Percentiles rank a stretch among this genome's conserved stretches.
These are phyloP conservation scores for Lasioglossum morio DNA, from an alignment of 2,888 invertebrate species.

Conservation along the genomic window DNA sequence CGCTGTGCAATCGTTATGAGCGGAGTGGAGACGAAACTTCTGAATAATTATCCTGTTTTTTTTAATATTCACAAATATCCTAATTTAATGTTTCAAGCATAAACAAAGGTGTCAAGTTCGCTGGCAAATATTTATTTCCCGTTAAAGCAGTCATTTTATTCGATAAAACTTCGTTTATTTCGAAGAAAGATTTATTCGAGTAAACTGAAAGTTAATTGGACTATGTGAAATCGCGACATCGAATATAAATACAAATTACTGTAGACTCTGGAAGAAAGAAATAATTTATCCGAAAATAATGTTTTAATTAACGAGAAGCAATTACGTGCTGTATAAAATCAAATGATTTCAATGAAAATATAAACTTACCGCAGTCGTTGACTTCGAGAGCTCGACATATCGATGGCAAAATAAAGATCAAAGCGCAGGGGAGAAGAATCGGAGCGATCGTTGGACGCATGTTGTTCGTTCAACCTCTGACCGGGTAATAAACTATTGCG, in stretches of 20 bases:
- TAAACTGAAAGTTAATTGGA: too few relatives aligned
- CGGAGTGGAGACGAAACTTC: too few relatives aligned
- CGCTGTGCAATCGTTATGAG: too few relatives aligned
- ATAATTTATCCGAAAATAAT: not conserved
- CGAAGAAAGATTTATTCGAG: too few relatives aligned
- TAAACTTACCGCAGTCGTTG: constrained; percentile 49
- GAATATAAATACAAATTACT: not conserved
- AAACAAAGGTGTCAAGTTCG: too few relatives aligned
- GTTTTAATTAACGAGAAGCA: not conserved
- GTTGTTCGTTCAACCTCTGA: constrained; percentile 59
- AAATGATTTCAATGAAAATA: not conserved
- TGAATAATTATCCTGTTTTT: not conserved
- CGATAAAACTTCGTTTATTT: too few relatives aligned
- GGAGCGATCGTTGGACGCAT: constrained; percentile 59
- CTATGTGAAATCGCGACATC: too few relatives aligned
- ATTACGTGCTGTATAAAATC: not conserved
- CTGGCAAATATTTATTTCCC: too few relatives aligned
- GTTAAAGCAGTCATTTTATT: too few relatives aligned
- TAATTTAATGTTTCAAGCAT: too few relatives aligned
- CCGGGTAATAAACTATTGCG: constrained; percentile 55
- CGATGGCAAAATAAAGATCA: constrained; percentile 20
- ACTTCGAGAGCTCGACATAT: constrained; percentile 37
- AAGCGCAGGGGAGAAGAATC: constrained; percentile 19
- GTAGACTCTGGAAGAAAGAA: not conserved
- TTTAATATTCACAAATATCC: not conserved